Conservation (phyloP, 2,113 vertebrate species). For the Deroptyus accipitrinus region DNA sequence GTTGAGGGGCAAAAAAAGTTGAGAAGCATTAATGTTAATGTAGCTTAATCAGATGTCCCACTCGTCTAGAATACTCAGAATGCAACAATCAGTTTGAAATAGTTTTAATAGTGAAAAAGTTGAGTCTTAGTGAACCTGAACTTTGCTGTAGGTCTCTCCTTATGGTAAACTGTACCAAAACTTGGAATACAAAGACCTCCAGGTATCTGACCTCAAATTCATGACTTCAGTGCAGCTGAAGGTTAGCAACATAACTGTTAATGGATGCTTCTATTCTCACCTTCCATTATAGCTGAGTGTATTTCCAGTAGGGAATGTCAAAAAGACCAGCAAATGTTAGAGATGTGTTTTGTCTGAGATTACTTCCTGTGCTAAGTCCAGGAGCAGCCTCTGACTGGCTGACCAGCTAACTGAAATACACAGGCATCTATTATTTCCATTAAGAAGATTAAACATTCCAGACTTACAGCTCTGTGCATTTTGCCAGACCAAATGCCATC, state of each 20-base stretch:
- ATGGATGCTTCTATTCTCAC: background rate
- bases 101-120: background rate
- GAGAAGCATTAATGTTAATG: background rate
- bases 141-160: background rate
- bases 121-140: background rate
- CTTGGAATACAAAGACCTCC: background rate
- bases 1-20: background rate
- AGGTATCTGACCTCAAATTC: background rate
- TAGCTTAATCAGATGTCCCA: background rate
- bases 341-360: conserved; percentile 14
- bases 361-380: conserved; percentile 1
- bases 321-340: background rate
- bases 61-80: background rate
- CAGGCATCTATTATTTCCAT: background rate
- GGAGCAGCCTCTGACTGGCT: background rate
- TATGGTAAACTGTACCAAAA: background rate
- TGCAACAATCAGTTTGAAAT: background rate
- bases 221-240: background rate
- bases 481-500: conserved; percentile 52
- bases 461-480: background rate
- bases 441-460: conserved; percentile 16
- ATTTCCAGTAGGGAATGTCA: background rate
- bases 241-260: background rate
- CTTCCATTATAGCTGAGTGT: background rate
- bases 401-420: background rate